A percentile compares a stretch with the other conserved stretches of the same genome.
Conservation (phyloP, 92 coral and sea anemone genomes). For the Nematostella vectensis region DNA sequence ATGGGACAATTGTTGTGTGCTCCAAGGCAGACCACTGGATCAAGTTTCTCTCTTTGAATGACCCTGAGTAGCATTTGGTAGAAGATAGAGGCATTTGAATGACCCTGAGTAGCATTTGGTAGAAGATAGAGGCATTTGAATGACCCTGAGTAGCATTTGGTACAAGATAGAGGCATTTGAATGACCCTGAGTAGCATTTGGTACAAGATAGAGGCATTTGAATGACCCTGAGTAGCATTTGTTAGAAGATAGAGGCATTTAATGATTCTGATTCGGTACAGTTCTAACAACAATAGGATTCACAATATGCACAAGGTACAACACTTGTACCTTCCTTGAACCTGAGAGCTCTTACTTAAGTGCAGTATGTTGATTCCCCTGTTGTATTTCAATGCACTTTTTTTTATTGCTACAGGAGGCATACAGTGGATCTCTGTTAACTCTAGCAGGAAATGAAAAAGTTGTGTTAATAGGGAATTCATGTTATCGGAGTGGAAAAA, state of each 20-base stretch:
- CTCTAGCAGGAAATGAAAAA: too few relatives aligned
- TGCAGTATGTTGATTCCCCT: too few relatives aligned
- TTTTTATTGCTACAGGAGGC: too few relatives aligned
- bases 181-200: conserved; percentile 18
- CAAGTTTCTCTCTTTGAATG: conserved; percentile 28
- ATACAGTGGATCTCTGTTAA: too few relatives aligned
- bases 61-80: conserved; percentile 18
- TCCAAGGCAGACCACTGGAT: conserved; percentile 39
- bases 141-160: conserved; percentile 19
- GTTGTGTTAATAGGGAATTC: too few relatives aligned
- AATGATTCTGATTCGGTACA: conserved; percentile 8
- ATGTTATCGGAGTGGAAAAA: too few relatives aligned
- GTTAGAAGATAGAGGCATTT: too few relatives aligned
- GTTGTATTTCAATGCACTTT: too few relatives aligned
- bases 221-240: conserved; percentile 15
- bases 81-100: not conserved
- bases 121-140: not conserved
- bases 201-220: not conserved
- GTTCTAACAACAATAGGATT: too few relatives aligned
- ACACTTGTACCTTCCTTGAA: too few relatives aligned
- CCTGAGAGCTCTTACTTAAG: too few relatives aligned
- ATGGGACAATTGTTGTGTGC: conserved; percentile 35
- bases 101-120: conserved; percentile 23
- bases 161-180: not conserved
- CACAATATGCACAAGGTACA: too few relatives aligned